Percentiles rank a stretch among this genome's conserved stretches.
These are phyloP conservation scores for Petrocephalus sullivani DNA, from an alignment of 2,797 vertebrate genomes.

Conservation along the genomic window DNA sequence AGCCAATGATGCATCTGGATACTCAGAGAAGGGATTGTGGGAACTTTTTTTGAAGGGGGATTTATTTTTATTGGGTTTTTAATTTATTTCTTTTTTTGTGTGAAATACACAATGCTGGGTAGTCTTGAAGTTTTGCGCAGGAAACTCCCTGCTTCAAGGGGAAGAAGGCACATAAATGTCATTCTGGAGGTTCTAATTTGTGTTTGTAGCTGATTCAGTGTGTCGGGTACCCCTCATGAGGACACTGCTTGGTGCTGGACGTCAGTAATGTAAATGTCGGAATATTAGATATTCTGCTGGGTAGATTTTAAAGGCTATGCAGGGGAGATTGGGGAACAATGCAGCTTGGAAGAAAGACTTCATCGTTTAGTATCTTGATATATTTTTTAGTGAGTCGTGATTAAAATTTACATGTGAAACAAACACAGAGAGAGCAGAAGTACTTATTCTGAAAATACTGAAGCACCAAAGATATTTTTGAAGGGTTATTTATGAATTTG, in stretches of 20 bases:
- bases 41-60: not conserved
- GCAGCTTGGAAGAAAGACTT: not conserved
- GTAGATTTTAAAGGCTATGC: not conserved
- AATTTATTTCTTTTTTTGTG: slow-evolving; percentile 73
- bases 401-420: not conserved
- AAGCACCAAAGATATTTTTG: slow-evolving; percentile 21
- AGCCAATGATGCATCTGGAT: not conserved
- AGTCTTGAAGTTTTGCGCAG: slow-evolving; percentile 37
- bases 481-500: not conserved
- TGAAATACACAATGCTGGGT: slow-evolving; percentile 52
- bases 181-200: slow-evolving; percentile 19
- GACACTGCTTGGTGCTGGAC: not conserved
- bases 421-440: not conserved
- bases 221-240: not conserved
- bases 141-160: slow-evolving; percentile 33
- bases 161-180: slow-evolving; percentile 37
- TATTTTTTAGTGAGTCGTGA: not conserved
- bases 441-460: not conserved
- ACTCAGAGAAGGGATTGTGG: not conserved
- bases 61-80: slow-evolving; percentile 44
- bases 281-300: not conserved
- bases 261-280: not conserved
- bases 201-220: not conserved
- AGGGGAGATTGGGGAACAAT: not conserved
- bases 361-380: not conserved